Evolutionary conservation across 2,888 invertebrate species (phyloP).

Genomic region (Spodoptera littoralis): DNA sequence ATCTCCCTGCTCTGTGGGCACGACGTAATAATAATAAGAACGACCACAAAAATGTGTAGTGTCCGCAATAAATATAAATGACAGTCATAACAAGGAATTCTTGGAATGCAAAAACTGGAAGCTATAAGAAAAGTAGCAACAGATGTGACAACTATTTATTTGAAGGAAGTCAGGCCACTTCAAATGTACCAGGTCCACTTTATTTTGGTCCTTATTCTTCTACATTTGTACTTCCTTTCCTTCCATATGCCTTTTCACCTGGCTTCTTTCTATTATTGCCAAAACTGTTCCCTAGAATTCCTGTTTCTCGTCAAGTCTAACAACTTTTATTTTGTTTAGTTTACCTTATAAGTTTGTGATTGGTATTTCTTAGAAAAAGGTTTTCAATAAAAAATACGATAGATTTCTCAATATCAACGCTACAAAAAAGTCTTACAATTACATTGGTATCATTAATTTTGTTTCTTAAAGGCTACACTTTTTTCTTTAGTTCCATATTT

Average conservation of each 20-base stretch:
- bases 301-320: not conserved
- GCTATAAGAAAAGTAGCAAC: slow-evolving; percentile 24
- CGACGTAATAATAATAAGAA: too few species aligned
- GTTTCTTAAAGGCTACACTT: not conserved
- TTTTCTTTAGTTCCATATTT: slow-evolving; percentile 15
- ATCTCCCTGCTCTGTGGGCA: too few species aligned
- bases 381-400: too few species aligned
- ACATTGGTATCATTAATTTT: not conserved
- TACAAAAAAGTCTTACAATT: not conserved
- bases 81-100: not conserved
- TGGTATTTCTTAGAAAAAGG: too few species aligned
- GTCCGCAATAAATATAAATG: too few species aligned
- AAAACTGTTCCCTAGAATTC: not conserved
- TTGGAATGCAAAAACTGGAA: not conserved
- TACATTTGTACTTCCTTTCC: slow-evolving; percentile 16
- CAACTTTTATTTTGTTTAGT: too few species aligned
- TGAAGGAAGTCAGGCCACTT: slow-evolving; percentile 40
- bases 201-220: slow-evolving; percentile 3
- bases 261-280: not conserved
- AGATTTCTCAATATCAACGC: too few species aligned
- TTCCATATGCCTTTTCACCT: slow-evolving; percentile 4
- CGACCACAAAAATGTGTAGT: too few species aligned
- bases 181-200: slow-evolving; percentile 6
- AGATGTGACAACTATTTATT: slow-evolving; percentile 32
- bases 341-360: too few species aligned